Percentiles rank a stretch among this genome's conserved stretches.
These are phyloP conservation scores for Elymnias hypermnestra DNA, from an alignment of 1,140 invertebrate genomes.

Conservation along the genomic window DNA sequence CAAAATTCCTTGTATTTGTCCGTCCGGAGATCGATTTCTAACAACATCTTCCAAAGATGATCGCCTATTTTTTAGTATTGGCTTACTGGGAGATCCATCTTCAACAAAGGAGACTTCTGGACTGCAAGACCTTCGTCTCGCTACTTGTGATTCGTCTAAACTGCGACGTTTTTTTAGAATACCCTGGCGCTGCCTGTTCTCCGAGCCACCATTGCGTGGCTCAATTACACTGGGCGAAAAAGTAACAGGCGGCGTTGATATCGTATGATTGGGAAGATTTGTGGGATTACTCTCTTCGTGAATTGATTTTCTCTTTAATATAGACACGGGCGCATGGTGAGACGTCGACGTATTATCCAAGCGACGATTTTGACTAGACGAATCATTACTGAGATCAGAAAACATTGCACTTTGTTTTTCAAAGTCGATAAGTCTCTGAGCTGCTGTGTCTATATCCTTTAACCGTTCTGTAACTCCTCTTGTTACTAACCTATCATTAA, in stretches of 20 bases:
- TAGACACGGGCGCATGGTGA: constrained; percentile 81
- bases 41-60: constrained; percentile 83
- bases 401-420: constrained; percentile 72
- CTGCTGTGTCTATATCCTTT: constrained; percentile 71
- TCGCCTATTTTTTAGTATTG: constrained; percentile 82
- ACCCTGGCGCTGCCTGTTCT: constrained; percentile 80
- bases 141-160: constrained; percentile 85
- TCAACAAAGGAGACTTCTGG: constrained; percentile 80
- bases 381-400: constrained; percentile 71
- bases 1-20: constrained; percentile 72
- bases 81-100: constrained; percentile 76
- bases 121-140: constrained; percentile 81
- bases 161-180: constrained; percentile 89
- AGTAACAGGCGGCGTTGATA: constrained; percentile 80
- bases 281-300: constrained; percentile 78
- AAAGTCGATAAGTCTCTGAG: constrained; percentile 73
- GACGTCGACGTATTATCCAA: constrained; percentile 53
- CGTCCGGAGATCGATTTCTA: constrained; percentile 77
- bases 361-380: constrained; percentile 68
- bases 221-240: constrained; percentile 82
- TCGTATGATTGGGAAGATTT: constrained; percentile 74
- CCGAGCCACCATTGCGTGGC: constrained; percentile 66
- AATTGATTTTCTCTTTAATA: constrained; percentile 85
- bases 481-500: constrained; percentile 41
- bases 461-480: constrained; percentile 66